Evolutionary conservation across 2,113 vertebrate genomes (phyloP).

Genomic region (Shinisaurus crocodilurus): DNA sequence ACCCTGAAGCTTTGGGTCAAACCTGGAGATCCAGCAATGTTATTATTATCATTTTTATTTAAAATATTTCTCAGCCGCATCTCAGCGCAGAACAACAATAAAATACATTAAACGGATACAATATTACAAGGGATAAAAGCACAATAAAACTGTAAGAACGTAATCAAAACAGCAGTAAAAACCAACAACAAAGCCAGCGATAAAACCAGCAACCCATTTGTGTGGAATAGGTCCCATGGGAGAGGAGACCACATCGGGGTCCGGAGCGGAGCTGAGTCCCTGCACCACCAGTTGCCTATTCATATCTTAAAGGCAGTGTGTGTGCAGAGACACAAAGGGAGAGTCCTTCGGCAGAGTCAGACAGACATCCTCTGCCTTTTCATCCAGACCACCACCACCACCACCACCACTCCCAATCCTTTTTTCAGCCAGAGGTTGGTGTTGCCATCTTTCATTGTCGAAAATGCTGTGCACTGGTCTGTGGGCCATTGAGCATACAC

Average conservation of each 20-base stretch:
- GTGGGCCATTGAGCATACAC: too few species aligned
- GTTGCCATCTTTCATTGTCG: background rate
- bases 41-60: too few species aligned
- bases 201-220: background rate
- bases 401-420: too few species aligned
- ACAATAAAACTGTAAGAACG: too few species aligned
- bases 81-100: too few species aligned
- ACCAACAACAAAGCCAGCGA: too few species aligned
- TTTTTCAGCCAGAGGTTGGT: background rate
- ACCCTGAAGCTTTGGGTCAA: background rate
- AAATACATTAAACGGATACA: too few species aligned
- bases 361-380: background rate
- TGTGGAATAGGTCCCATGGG: background rate
- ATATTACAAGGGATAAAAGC: too few species aligned
- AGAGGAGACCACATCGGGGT: background rate
- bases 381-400: background rate
- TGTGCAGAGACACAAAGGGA: background rate
- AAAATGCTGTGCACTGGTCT: background rate
- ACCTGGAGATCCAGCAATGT: too few species aligned
- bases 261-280: background rate
- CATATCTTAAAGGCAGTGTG: background rate
- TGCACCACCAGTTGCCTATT: background rate
- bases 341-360: background rate
- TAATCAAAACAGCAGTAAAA: too few species aligned
- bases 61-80: too few species aligned